Conservation (phyloP, 2,888 invertebrate species). For the Adineta ricciae region DNA sequence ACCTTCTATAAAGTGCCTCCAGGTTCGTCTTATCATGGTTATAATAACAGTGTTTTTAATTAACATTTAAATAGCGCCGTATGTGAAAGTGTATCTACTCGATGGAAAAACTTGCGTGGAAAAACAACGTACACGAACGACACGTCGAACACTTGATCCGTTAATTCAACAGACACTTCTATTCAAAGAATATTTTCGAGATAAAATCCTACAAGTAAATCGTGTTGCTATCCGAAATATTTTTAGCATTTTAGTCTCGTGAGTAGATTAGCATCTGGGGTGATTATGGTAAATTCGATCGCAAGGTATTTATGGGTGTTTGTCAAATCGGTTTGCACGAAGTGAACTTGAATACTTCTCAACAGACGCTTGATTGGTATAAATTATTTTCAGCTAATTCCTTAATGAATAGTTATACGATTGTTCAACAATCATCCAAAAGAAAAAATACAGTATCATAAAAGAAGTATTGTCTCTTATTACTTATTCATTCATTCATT, state of each 20-base stretch:
- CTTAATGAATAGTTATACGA: slow-evolving; percentile 27
- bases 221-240: too few relatives aligned
- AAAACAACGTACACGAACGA: slow-evolving; percentile 89
- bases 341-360: slow-evolving; percentile 51
- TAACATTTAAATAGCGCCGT: slow-evolving; percentile 63
- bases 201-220: slow-evolving; percentile 83
- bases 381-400: slow-evolving; percentile 31
- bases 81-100: slow-evolving; percentile 95
- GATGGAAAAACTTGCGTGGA: slow-evolving; percentile 93
- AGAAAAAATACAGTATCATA: not conserved
- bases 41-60: too few relatives aligned
- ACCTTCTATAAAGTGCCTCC: slow-evolving; percentile 61
- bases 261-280: slow-evolving; percentile 89
- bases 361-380: slow-evolving; percentile 26
- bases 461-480: not conserved
- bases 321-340: slow-evolving; percentile 97
- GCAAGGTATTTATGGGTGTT: slow-evolving; percentile 99
- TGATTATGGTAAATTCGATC: slow-evolving; percentile 94
- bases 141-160: slow-evolving; percentile 85
- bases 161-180: slow-evolving; percentile 89
- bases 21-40: slow-evolving; percentile 50
- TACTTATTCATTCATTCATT: not conserved
- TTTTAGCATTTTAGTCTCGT: too few relatives aligned
- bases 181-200: slow-evolving; percentile 83
- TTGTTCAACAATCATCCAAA: slow-evolving; percentile 6